These are phyloP conservation scores for Himalopsyche japonica DNA, from an alignment of 2,888 invertebrate species.

Conservation along the genomic window DNA sequence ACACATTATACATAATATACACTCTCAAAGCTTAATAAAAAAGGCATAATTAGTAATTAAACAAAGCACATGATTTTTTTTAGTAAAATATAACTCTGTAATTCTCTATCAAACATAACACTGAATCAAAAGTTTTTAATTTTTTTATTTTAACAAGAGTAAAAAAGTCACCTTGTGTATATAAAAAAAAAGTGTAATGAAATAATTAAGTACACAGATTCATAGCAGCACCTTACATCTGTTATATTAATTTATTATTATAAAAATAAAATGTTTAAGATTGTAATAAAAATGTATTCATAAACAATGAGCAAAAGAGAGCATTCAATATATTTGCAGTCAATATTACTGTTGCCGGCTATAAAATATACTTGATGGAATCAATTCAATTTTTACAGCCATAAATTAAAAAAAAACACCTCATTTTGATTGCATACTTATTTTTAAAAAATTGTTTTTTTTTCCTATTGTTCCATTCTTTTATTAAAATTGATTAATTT, in stretches of 20 bases:
- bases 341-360: neutral
- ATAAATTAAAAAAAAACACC: too few species aligned
- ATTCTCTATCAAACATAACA: conserved; percentile 7
- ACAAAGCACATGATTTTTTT: conserved; percentile 5
- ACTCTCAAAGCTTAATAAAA: conserved; percentile 11
- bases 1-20: conserved; percentile 10
- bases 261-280: neutral
- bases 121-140: neutral
- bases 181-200: neutral
- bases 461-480: too few species aligned
- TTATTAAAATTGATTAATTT: neutral
- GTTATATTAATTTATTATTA: neutral
- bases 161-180: neutral
- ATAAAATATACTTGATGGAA: neutral
- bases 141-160: neutral
- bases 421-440: too few species aligned
- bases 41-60: conserved; percentile 3
- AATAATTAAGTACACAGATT: neutral
- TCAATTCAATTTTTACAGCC: too few species aligned
- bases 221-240: neutral
- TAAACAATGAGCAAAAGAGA: neutral
- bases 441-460: too few species aligned
- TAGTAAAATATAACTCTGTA: conserved; percentile 12
- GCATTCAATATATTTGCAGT: neutral
- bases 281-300: neutral